A percentile compares a stretch with the other conserved stretches of the same genome.
Evolutionary conservation across 1,140 invertebrate genomes (phyloP).

Genomic region (Capitella teleta): DNA sequence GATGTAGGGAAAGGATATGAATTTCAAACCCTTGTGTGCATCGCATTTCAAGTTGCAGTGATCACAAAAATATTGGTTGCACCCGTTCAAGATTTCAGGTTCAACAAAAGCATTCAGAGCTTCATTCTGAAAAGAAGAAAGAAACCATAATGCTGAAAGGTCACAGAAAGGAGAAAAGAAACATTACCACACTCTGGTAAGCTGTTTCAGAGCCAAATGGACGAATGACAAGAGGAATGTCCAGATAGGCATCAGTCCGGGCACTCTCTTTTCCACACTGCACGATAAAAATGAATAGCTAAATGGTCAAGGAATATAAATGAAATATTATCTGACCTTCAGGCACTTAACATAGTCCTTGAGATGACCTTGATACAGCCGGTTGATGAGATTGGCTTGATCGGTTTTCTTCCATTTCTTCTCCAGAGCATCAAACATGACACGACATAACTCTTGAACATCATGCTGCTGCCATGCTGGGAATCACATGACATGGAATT

Average conservation of each 20-base stretch:
- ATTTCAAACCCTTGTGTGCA: slow-evolving; percentile 83
- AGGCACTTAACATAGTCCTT: slow-evolving; percentile 86
- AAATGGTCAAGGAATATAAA: not conserved
- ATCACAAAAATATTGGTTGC: slow-evolving; percentile 83
- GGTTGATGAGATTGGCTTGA: slow-evolving; percentile 70
- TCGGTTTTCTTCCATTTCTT: slow-evolving; percentile 73
- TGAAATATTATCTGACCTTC: too few species aligned
- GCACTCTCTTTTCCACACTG: slow-evolving; percentile 57
- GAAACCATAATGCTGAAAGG: slow-evolving; percentile 18
- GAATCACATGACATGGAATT: too few species aligned
- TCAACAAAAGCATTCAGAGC: slow-evolving; percentile 74
- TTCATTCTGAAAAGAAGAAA: slow-evolving; percentile 52
- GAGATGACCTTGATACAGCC: slow-evolving; percentile 68
- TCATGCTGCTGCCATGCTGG: slow-evolving; percentile 83
- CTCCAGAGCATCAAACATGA: slow-evolving; percentile 86
- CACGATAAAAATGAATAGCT: not conserved
- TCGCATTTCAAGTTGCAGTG: slow-evolving; percentile 79
- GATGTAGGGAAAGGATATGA: slow-evolving; percentile 77
- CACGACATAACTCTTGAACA: slow-evolving; percentile 78
- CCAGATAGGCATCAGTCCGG: slow-evolving; percentile 71
- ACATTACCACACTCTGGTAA: slow-evolving; percentile 70
- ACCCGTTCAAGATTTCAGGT: slow-evolving; percentile 71
- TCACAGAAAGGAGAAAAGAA: too few species aligned
- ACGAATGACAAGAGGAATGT: slow-evolving; percentile 76
- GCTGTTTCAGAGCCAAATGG: slow-evolving; percentile 68